Conservation (phyloP, 2,113 vertebrate species). For the Empidonax traillii region DNA sequence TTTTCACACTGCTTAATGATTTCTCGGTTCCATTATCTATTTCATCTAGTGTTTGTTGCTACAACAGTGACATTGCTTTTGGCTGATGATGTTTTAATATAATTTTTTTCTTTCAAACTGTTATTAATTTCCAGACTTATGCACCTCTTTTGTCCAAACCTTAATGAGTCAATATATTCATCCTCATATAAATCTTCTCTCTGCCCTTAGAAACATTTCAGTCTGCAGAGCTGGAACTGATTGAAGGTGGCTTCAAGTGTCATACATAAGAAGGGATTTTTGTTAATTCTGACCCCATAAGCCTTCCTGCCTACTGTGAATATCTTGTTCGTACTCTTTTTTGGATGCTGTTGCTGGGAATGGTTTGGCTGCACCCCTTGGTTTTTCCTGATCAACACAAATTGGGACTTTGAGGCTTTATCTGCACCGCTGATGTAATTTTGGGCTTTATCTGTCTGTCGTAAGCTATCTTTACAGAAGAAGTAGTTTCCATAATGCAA, state of each 20-base stretch:
- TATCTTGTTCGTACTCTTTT: neutral
- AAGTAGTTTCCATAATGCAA: neutral
- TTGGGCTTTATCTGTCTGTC: neutral
- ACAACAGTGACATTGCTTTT: neutral
- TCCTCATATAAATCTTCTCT: neutral
- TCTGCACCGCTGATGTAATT: neutral
- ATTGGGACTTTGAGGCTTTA: neutral
- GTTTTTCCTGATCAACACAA: neutral
- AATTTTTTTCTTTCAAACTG: neutral
- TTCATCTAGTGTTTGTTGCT: constrained; percentile 2
- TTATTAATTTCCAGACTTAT: neutral
- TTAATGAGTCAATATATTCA: neutral
- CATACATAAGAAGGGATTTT: neutral
- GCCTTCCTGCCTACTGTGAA: neutral
- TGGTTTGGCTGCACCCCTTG: neutral
- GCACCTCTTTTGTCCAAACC: neutral
- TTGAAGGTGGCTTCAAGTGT: neutral
- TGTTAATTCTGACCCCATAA: neutral
- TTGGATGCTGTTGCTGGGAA: neutral
- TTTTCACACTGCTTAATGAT: constrained; percentile 31
- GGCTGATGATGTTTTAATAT: neutral
- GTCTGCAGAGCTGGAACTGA: neutral
- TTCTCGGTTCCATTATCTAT: constrained; percentile 24
- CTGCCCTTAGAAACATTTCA: neutral
- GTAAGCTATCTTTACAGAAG: neutral